Evolutionary conservation across 2,888 invertebrate genomes (phyloP).

Genomic region (Cremastinae sp.): DNA sequence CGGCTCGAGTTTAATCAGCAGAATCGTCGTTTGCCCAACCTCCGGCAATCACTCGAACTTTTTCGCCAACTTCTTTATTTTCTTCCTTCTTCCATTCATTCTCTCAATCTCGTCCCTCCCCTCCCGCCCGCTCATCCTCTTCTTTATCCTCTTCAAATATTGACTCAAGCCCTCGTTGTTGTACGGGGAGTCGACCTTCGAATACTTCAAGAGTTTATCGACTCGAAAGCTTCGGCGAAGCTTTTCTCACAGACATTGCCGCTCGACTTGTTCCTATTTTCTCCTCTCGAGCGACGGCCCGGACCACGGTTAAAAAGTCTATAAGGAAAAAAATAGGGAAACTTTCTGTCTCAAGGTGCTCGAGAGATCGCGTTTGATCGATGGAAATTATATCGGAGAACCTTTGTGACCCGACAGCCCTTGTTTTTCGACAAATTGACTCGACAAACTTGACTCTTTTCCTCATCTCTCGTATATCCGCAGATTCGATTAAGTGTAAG

Average conservation of each 20-base stretch:
- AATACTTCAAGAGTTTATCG: constrained; percentile 43
- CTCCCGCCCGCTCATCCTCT: constrained; percentile 50
- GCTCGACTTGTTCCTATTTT: constrained; percentile 3
- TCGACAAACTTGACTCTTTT: too few species aligned
- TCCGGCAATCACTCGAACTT: constrained; percentile 40
- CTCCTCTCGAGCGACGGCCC: background rate
- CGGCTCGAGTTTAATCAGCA: constrained; percentile 48
- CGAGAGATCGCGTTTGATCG: background rate
- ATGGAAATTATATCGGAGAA: background rate
- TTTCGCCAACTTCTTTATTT: constrained; percentile 44
- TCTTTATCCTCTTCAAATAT: constrained; percentile 59
- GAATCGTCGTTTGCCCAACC: constrained; percentile 18
- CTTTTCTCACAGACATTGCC: constrained; percentile 13
- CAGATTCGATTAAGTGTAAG: background rate
- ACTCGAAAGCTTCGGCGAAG: constrained; percentile 3
- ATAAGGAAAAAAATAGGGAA: background rate
- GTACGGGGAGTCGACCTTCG: constrained; percentile 15
- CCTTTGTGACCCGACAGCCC: background rate
- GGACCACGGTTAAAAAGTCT: background rate
- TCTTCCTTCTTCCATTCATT: constrained; percentile 55
- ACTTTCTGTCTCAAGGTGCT: background rate
- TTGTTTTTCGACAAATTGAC: background rate
- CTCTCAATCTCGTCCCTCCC: constrained; percentile 46
- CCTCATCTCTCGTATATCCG: too few species aligned
- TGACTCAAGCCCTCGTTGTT: constrained; percentile 53